Percentiles rank a stretch among this genome's conserved stretches.
Conservation (phyloP, 2,797 vertebrate genomes). For the Brachymystax lenok region DNA sequence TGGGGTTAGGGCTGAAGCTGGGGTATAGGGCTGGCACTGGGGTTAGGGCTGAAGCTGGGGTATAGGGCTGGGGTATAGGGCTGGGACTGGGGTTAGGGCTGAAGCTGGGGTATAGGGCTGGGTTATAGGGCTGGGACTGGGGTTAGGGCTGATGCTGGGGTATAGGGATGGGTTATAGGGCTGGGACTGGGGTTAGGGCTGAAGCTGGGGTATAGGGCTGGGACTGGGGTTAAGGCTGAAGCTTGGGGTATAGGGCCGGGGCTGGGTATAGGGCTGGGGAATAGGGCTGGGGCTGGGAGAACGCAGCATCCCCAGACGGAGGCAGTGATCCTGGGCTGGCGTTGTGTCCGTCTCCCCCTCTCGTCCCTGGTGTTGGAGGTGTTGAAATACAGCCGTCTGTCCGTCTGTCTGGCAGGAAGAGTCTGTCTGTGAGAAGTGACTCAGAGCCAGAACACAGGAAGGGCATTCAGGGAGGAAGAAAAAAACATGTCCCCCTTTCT, state of each 20-base stretch:
- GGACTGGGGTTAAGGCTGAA: background rate
- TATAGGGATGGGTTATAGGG: background rate
- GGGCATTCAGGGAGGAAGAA: conserved; percentile 3
- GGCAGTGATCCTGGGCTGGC: conserved; percentile 17
- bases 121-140: background rate
- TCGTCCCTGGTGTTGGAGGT: background rate
- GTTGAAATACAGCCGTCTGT: conserved; percentile 12
- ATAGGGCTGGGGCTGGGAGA: background rate
- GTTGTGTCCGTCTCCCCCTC: background rate
- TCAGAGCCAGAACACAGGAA: conserved; percentile 4
- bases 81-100: no score
- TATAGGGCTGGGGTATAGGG: background rate
- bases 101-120: background rate
- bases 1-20: background rate
- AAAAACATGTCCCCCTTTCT: background rate
- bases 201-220: background rate
- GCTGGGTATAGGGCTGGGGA: background rate
- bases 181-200: no score
- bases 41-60: no score
- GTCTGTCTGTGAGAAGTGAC: background rate
- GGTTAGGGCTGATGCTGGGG: background rate
- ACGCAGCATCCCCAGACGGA: background rate
- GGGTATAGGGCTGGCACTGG: background rate
- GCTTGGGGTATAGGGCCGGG: background rate
- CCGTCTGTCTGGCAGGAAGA: conserved; percentile 8